phyloP scores from a whole-genome alignment of 2,888 invertebrate species.

The Drosophila neonasuta region DNA sequence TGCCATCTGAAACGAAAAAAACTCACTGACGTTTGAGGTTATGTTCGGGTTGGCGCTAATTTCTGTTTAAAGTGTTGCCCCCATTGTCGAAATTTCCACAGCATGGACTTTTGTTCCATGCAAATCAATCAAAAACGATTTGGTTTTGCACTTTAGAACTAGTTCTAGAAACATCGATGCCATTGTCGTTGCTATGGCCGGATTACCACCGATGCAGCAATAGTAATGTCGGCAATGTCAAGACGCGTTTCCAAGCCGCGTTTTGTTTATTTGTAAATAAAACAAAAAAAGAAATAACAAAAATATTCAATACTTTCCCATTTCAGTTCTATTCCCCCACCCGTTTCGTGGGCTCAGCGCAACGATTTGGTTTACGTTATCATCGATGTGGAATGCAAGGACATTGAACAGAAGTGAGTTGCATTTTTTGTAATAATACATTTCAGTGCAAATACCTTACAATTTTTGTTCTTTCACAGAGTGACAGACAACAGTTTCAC shows the following conservation, averaged over 20 bases:
- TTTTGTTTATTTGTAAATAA: slow-evolving; percentile 30
- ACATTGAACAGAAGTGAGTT: slow-evolving; percentile 89
- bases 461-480: slow-evolving; percentile 79
- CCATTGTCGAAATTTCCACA: slow-evolving; percentile 25
- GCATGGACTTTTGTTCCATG: slow-evolving; percentile 45
- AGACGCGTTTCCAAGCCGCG: slow-evolving; percentile 25
- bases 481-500: slow-evolving; percentile 88
- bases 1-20: slow-evolving; percentile 22
- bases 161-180: slow-evolving; percentile 20
- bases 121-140: slow-evolving; percentile 24
- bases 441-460: no score
- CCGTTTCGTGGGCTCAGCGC: slow-evolving; percentile 97
- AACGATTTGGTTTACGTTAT: slow-evolving; percentile 92
- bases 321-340: slow-evolving; percentile 85
- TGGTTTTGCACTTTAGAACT: slow-evolving; percentile 30
- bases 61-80: slow-evolving; percentile 44
- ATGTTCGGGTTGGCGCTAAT: slow-evolving; percentile 63
- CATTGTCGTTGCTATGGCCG: slow-evolving; percentile 49
- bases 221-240: not conserved
- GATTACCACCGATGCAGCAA: slow-evolving; percentile 1
- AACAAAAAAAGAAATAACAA: not conserved
- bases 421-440: no score
- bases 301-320: slow-evolving; percentile 4
- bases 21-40: slow-evolving; percentile 66
- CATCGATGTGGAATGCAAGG: slow-evolving; percentile 94